Conservation (phyloP, 2,797 vertebrate genomes). For the Mormyrops attenuatus region DNA sequence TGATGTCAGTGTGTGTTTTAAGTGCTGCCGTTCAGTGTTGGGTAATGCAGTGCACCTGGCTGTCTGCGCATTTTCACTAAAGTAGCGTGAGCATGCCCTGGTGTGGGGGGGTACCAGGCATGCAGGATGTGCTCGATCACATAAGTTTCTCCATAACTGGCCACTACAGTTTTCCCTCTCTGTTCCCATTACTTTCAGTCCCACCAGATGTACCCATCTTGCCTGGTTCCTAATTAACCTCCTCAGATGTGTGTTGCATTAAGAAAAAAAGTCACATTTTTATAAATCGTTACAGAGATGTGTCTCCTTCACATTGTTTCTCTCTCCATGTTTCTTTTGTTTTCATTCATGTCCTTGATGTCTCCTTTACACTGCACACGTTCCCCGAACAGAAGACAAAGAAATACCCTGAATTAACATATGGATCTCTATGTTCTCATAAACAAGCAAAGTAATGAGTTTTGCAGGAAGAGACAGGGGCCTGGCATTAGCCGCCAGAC, state of each 20-base stretch:
- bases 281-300: slow-evolving; percentile 26
- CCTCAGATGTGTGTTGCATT: neutral
- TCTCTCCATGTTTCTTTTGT: slow-evolving; percentile 13
- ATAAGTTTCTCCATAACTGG: neutral
- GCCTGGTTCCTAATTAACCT: neutral
- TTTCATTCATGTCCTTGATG: slow-evolving; percentile 21
- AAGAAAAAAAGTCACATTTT: slow-evolving; percentile 11
- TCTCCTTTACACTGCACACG: slow-evolving; percentile 26
- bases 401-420: slow-evolving; percentile 11
- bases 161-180: neutral
- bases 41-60: slow-evolving; percentile 12
- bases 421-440: slow-evolving; percentile 31
- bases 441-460: neutral
- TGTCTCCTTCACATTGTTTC: slow-evolving; percentile 30
- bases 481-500: slow-evolving; percentile 40
- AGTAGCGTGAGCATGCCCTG: neutral
- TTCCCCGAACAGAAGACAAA: slow-evolving; percentile 30
- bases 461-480: neutral
- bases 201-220: neutral
- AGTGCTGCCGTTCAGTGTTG: slow-evolving; percentile 24
- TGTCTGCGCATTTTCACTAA: neutral
- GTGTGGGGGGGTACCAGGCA: neutral
- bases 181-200: neutral
- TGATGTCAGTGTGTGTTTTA: neutral
- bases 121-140: neutral